Evolutionary conservation across 92 coral and sea anemone species (phyloP).

Genomic region (Zoanthus sociatus): DNA sequence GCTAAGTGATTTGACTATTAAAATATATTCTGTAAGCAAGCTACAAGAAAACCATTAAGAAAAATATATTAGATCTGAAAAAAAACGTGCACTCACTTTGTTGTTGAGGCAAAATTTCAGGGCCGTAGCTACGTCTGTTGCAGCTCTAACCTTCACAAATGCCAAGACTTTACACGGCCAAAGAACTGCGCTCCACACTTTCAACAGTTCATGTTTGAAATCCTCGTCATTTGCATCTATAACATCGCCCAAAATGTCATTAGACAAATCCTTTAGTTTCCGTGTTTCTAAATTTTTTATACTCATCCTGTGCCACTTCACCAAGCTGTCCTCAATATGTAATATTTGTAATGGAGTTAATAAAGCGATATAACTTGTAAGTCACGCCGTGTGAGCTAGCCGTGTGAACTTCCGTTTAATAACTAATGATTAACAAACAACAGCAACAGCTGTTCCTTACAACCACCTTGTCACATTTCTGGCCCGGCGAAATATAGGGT

Average conservation of each 20-base stretch:
- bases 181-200: slow-evolving; percentile 23
- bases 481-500: too few species aligned
- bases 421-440: too few species aligned
- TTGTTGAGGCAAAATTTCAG: slow-evolving; percentile 25
- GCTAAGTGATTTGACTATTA: too few species aligned
- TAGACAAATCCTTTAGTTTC: background rate
- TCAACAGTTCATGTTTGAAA: slow-evolving; percentile 11
- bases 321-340: background rate
- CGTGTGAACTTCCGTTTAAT: too few species aligned
- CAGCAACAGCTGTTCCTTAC: too few species aligned
- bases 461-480: too few species aligned
- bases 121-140: slow-evolving; percentile 14
- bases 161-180: slow-evolving; percentile 20
- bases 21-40: too few species aligned
- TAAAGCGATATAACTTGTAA: too few species aligned
- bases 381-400: too few species aligned
- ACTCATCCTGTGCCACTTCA: slow-evolving; percentile 7
- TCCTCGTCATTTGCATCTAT: background rate
- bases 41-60: too few species aligned
- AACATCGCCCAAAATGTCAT: slow-evolving; percentile 20
- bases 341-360: too few species aligned
- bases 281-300: background rate
- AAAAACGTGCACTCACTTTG: background rate
- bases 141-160: slow-evolving; percentile 29
- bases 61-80: too few species aligned